Evolutionary conservation across 2,113 vertebrate genomes (phyloP), one percentile per base, ranked within the genome.

Genomic region (Sula dactylatra): DNA sequence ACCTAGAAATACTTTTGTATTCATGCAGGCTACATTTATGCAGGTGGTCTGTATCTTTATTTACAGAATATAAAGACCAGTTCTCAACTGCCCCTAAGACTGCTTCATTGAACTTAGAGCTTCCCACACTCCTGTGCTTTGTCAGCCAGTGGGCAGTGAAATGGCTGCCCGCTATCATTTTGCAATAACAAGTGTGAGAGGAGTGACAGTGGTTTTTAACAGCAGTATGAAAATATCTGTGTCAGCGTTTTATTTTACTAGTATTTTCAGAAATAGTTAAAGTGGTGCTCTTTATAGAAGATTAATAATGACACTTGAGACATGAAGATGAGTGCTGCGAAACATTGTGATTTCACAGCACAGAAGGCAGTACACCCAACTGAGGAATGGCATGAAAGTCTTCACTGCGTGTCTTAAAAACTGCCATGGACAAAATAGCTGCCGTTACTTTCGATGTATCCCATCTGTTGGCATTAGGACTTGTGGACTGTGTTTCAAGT

Each of bases 41-140:
- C 36, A 86, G 86, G 18, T 89, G 12, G 44, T 70, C 73, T 61
- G 12, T 61, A 12, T 54, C 58, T 88, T 84, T 80, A n/a, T 65
- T 61, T 38, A 45, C 24, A 27, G 40, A 80, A 67, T 73, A 49
- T 29, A 69, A 58, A 80, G 56, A 36, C n/a, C 32, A 52, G 50
- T 20, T 80, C n/a, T 82, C 62, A 88, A 2, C 54, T 72, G 32
- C 42, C 26, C 49, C 40, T 42, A 11, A 55, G 13, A 27, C 19
- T 59, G 38, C 45, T 72, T 78, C 32, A 16, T 24, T 56, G 80
- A 45, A 27, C 24, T 7, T 31, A 17, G 59, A 62, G 61, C 56
- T 64, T 88, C 42, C 61, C 56, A 15, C 7, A 1, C n/a, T 49
- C 50, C 42, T 0, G 0, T 54, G 70, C 86, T 86, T 44, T 61